Percentiles rank a stretch among this genome's conserved stretches.
These are phyloP conservation scores for Nasonovia ribisnigri DNA, from an alignment of 2,888 invertebrate species.

Conservation along the genomic window DNA sequence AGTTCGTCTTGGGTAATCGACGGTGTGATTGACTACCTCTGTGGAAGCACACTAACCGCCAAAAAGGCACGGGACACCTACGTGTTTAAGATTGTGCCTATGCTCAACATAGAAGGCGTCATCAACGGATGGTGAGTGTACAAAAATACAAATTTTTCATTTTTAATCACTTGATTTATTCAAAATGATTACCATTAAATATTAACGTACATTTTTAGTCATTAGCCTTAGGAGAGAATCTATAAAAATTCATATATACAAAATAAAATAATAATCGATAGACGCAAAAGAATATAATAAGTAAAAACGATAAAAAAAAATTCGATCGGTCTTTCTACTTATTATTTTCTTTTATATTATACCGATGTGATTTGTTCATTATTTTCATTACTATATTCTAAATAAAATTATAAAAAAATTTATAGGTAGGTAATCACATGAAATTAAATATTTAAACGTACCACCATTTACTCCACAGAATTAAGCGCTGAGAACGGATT, in stretches of 20 bases:
- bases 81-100: slow-evolving; percentile 88
- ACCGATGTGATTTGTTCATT: slow-evolving; percentile 55
- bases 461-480: not conserved
- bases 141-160: not conserved
- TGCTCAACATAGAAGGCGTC: slow-evolving; percentile 91
- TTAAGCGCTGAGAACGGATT: not conserved
- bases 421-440: slow-evolving; percentile 28
- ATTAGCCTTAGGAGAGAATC: slow-evolving; percentile 18
- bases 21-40: slow-evolving; percentile 79
- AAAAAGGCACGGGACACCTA: slow-evolving; percentile 77
- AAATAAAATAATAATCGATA: slow-evolving; percentile 49
- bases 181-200: slow-evolving; percentile 21
- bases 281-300: slow-evolving; percentile 48
- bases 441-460: not conserved
- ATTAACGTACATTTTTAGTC: not conserved
- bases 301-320: not conserved
- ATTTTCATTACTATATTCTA: slow-evolving; percentile 17
- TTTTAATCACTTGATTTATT: slow-evolving; percentile 47
- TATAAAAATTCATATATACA: slow-evolving; percentile 61
- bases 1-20: slow-evolving; percentile 92
- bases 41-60: slow-evolving; percentile 75
- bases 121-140: slow-evolving; percentile 84
- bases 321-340: not conserved
- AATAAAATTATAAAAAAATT: not conserved
- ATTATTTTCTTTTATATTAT: slow-evolving; percentile 44